A percentile compares a stretch with the other conserved stretches of the same genome.
Conservation (phyloP, 2,113 vertebrate species). For the Formicarius rufipectus region DNA sequence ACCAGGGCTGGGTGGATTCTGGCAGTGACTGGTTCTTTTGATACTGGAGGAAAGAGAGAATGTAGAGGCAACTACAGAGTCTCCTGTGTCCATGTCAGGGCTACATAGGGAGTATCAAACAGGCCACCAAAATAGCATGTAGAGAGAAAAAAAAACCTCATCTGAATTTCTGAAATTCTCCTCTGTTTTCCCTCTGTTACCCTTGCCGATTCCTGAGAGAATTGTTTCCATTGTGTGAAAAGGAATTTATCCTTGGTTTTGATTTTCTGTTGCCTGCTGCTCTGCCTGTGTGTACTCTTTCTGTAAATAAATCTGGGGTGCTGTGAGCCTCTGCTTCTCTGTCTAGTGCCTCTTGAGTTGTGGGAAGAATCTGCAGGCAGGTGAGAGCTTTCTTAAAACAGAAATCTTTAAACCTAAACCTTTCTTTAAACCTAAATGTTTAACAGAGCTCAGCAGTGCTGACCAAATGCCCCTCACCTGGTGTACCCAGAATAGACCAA, state of each 20-base stretch:
- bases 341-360: not conserved
- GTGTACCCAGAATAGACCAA: not conserved
- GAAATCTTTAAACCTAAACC: not conserved
- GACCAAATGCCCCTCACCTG: not conserved
- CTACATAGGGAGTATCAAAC: not conserved
- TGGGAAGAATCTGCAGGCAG: not conserved
- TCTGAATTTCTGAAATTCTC: not conserved
- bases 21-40: not conserved
- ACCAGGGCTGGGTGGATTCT: not conserved
- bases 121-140: not conserved
- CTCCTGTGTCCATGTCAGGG: not conserved
- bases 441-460: not conserved
- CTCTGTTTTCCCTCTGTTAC: not conserved
- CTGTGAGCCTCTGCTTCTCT: not conserved
- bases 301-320: constrained; percentile 17
- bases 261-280: not conserved
- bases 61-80: not conserved
- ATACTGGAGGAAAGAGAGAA: not conserved
- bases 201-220: not conserved
- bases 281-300: not conserved
- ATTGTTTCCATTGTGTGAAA: not conserved
- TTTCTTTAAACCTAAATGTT: not conserved
- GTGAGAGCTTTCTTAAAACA: not conserved
- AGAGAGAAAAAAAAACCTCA: not conserved
- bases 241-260: not conserved